Evolutionary conservation across 2,113 vertebrate species (phyloP).

Genomic region (Taxidea taxus): DNA sequence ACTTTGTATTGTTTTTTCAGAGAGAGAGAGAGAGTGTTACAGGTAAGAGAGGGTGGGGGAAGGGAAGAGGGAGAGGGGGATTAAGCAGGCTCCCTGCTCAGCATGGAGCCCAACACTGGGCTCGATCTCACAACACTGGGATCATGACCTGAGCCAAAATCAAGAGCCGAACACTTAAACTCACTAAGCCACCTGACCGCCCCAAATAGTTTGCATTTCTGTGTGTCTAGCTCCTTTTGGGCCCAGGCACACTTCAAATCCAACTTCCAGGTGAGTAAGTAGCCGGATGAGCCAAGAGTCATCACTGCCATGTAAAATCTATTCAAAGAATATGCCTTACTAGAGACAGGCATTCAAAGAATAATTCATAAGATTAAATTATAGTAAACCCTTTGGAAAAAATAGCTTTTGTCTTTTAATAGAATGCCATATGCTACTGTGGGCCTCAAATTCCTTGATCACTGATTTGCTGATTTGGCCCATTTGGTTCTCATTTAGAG

Average conservation of each 20-base stretch:
- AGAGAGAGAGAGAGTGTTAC: not conserved
- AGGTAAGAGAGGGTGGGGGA: not conserved
- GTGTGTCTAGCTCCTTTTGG: not conserved
- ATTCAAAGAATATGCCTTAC: not conserved
- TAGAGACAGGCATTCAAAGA: not conserved
- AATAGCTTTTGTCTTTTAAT: not conserved
- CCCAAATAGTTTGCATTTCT: not conserved
- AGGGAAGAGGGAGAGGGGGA: not conserved
- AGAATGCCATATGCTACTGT: not conserved
- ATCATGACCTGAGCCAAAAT: not conserved
- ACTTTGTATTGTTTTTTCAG: not conserved
- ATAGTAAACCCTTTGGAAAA: not conserved
- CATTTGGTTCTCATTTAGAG: conserved; percentile 14
- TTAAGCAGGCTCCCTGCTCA: not conserved
- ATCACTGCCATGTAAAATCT: not conserved
- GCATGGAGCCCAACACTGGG: not conserved
- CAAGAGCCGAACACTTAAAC: not conserved
- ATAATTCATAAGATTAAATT: not conserved
- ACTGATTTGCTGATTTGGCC: not conserved
- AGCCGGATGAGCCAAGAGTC: not conserved
- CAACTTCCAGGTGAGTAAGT: not conserved
- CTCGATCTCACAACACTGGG: not conserved
- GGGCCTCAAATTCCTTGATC: not conserved
- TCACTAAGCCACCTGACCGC: not conserved
- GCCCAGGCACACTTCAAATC: not conserved